Evolutionary conservation across 2,113 vertebrate species (phyloP).

Genomic region (Ctenomys sociabilis): DNA sequence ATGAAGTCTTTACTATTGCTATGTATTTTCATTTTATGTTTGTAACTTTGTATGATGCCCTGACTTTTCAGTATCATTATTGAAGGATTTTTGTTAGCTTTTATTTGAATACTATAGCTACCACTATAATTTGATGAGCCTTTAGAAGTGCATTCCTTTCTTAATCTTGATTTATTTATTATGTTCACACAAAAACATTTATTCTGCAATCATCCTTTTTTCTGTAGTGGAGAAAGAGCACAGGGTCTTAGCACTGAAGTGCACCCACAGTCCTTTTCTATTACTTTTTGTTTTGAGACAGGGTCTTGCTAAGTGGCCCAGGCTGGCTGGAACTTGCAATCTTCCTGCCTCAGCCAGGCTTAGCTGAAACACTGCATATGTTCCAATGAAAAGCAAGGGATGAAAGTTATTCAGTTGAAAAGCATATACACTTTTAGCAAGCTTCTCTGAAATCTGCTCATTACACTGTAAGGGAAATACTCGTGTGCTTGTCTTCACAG

Average conservation of each 20-base stretch:
- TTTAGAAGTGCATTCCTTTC: not conserved
- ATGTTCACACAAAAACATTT: not conserved
- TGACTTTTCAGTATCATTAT: not conserved
- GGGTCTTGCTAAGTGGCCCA: not conserved
- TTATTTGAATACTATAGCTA: not conserved
- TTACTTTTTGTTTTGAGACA: not conserved
- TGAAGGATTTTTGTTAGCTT: not conserved
- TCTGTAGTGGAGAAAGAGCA: not conserved
- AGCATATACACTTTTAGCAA: not conserved
- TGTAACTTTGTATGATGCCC: not conserved
- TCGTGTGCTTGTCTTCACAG: not conserved
- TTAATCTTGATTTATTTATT: constrained; percentile 1
- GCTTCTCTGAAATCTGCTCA: not conserved
- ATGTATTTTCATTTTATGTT: accelerated
- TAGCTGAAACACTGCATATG: not conserved
- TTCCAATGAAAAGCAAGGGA: not conserved
- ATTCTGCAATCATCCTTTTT: not conserved
- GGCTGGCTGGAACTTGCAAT: not conserved
- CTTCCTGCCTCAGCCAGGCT: not conserved
- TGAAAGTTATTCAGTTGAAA: not conserved
- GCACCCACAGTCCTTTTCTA: not conserved
- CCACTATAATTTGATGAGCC: not conserved
- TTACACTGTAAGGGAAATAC: not conserved
- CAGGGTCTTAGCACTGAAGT: not conserved
- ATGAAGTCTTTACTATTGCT: not conserved